Evolutionary conservation across 2,113 vertebrate species (phyloP).

Genomic region (Neofelis nebulosa): DNA sequence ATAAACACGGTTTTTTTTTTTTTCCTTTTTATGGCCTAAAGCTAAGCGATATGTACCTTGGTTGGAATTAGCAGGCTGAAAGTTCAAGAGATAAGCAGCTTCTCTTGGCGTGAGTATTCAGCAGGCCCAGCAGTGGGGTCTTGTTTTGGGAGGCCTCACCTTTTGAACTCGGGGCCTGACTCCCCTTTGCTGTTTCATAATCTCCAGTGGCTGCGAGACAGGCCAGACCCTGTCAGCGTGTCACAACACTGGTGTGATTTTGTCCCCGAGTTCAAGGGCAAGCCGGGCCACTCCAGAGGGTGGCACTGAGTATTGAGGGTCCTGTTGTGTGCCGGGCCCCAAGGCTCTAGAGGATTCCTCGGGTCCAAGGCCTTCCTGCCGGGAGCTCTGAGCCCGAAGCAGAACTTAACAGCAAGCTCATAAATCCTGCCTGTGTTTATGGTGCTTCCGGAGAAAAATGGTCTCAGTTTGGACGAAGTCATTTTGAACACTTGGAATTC

Average conservation of each 20-base stretch:
- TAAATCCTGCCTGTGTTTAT: not conserved
- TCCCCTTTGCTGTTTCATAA: not conserved
- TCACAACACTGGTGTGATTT: not conserved
- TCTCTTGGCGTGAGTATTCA: slow-evolving; percentile 63
- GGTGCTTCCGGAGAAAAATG: not conserved
- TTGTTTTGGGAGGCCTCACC: slow-evolving; percentile 45
- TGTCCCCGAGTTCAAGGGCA: not conserved
- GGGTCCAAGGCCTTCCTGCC: not conserved
- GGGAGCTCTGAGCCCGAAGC: not conserved
- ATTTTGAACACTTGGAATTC: not conserved
- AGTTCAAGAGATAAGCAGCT: slow-evolving; percentile 85
- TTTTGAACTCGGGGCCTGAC: slow-evolving; percentile 49
- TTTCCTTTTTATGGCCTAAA: slow-evolving; percentile 66
- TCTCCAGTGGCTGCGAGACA: not conserved
- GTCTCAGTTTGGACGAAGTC: not conserved
- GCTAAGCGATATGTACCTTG: slow-evolving; percentile 56
- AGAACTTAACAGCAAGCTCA: rapidly evolving
- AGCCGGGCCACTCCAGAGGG: not conserved
- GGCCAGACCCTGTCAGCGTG: rapidly evolving
- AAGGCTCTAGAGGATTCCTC: not conserved
- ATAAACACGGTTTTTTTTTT: slow-evolving; percentile 66
- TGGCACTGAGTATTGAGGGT: not conserved
- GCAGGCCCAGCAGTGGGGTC: not conserved
- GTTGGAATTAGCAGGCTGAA: slow-evolving; percentile 79
- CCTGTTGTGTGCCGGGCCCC: not conserved